phyloP scores from a whole-genome alignment of 37 sponge, comb jelly and placozoan genomes.

The Theonella swinhoei region DNA sequence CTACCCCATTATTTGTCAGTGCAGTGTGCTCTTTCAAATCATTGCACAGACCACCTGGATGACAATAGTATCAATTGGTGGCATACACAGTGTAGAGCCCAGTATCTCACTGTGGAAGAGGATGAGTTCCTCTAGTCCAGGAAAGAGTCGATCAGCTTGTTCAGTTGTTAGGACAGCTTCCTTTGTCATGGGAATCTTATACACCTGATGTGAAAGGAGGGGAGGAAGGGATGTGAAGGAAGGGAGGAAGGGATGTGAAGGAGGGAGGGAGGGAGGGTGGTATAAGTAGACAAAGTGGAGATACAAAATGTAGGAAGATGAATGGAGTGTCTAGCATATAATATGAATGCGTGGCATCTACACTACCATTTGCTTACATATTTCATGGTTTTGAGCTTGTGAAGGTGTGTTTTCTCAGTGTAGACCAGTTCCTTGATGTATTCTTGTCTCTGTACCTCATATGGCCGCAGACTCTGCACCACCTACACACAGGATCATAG shows the following conservation, averaged over 20 bases:
- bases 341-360: not conserved
- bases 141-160: constrained; percentile 71
- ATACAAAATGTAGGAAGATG: not conserved
- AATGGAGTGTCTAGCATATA: not conserved
- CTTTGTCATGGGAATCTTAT: constrained; percentile 65
- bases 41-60: constrained; percentile 27
- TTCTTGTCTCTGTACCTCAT: constrained; percentile 75
- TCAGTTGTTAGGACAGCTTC: constrained; percentile 45
- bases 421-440: constrained; percentile 78
- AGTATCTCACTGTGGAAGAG: constrained; percentile 57
- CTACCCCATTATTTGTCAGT: constrained; percentile 9
- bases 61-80: not conserved
- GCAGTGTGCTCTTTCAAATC: constrained; percentile 53
- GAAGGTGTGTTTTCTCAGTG: constrained; percentile 85
- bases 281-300: not conserved
- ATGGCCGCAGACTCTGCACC: constrained; percentile 38
- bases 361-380: constrained; percentile 41
- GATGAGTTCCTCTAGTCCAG: constrained; percentile 79
- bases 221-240: not conserved
- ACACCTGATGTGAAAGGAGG: constrained; percentile 46
- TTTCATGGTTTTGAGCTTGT: constrained; percentile 81
- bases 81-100: too few relatives aligned
- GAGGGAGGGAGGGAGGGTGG: not conserved
- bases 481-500: constrained; percentile 11
- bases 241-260: not conserved